Evolutionary conservation across 2,113 vertebrate genomes (phyloP).

Genomic region (Calidris pygmaea): DNA sequence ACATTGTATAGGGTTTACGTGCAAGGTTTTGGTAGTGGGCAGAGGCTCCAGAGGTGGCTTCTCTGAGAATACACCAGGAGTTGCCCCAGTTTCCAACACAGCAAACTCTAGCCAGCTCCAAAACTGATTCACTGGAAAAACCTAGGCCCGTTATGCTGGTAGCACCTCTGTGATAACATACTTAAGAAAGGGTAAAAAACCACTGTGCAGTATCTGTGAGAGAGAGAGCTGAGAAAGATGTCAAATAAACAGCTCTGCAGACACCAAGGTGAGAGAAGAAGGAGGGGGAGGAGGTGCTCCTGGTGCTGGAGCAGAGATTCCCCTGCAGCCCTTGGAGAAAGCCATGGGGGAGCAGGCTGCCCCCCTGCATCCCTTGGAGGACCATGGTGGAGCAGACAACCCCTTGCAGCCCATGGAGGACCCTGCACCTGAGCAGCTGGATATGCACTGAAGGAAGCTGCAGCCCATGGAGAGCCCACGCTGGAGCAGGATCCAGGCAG

Average conservation of each 20-base stretch:
- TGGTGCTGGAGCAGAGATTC: accelerated
- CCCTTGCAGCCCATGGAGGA: background rate
- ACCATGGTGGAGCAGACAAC: background rate
- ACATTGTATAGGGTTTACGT: accelerated
- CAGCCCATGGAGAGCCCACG: background rate
- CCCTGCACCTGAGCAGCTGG: background rate
- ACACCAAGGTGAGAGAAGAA: background rate
- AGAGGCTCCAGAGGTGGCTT: background rate
- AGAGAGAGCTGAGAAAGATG: background rate
- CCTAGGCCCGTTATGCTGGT: background rate
- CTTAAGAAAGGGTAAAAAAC: background rate
- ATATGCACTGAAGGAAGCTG: background rate
- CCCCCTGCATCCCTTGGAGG: background rate
- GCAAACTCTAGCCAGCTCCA: background rate
- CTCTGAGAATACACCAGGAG: background rate
- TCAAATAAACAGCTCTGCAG: background rate
- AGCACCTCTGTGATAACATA: background rate
- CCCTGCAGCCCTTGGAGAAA: background rate
- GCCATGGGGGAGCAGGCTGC: background rate
- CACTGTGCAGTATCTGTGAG: background rate
- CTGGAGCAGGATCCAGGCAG: background rate
- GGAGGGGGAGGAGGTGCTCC: background rate
- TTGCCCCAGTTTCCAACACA: background rate
- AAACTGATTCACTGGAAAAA: background rate
- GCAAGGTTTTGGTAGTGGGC: background rate